A percentile compares a stretch with the other conserved stretches of the same genome.
Conservation (phyloP, 2,113 vertebrate genomes). For the Pipra filicauda region DNA sequence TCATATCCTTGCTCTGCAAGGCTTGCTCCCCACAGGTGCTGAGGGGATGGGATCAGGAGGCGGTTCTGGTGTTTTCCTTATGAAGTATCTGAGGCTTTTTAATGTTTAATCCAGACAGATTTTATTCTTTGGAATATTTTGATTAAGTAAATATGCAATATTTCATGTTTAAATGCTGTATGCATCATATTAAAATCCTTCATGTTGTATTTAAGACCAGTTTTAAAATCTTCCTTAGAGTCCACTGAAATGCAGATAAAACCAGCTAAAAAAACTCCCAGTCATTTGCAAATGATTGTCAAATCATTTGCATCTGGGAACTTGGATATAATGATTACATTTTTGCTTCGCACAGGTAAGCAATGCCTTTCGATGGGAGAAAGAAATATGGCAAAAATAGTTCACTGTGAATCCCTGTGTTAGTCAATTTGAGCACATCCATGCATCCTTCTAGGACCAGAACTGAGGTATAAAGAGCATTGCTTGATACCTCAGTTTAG, state of each 20-base stretch:
- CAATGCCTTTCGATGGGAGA: background rate
- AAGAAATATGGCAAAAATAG: background rate
- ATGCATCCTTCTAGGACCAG: background rate
- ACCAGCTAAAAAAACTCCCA: background rate
- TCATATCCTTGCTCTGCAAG: background rate
- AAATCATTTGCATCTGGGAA: background rate
- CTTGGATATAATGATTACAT: background rate
- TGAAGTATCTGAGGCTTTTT: background rate
- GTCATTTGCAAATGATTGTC: background rate
- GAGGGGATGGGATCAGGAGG: background rate
- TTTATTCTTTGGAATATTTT: background rate
- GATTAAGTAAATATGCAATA: background rate
- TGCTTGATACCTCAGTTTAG: background rate
- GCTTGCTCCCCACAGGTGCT: background rate
- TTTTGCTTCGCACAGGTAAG: background rate
- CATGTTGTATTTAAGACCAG: background rate
- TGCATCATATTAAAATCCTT: background rate
- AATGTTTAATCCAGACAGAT: background rate
- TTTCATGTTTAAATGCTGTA: background rate
- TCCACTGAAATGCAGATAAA: background rate
- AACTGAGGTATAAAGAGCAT: background rate
- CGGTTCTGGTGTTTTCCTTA: background rate
- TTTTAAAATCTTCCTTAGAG: background rate
- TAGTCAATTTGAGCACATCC: background rate
- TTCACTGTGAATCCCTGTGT: background rate